Evolutionary conservation across 2,888 invertebrate species (phyloP).

Genomic region (Tetanocera ferruginea): DNA sequence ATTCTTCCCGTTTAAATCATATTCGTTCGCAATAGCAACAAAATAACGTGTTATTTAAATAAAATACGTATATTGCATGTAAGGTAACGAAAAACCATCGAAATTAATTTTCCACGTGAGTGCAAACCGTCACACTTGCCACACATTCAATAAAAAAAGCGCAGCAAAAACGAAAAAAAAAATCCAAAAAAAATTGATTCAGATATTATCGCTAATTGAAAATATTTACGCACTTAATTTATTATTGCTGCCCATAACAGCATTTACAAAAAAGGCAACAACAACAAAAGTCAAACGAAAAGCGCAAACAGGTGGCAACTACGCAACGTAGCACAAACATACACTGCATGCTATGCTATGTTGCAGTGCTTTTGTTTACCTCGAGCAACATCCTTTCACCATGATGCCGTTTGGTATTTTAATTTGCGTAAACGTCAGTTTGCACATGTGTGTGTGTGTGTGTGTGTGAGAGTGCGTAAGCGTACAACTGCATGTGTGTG

Average conservation of each 20-base stretch:
- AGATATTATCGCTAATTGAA: neutral
- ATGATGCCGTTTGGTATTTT: neutral
- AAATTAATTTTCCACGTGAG: too few relatives aligned
- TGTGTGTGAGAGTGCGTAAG: neutral
- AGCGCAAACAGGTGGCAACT: conserved; percentile 16
- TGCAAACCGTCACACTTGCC: too few relatives aligned
- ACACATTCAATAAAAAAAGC: too few relatives aligned
- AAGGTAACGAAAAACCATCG: too few relatives aligned
- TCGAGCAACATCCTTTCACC: neutral
- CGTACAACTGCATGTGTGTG: neutral
- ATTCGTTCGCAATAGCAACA: too few relatives aligned
- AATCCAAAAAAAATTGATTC: neutral
- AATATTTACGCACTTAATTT: conserved; percentile 24
- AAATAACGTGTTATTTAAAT: too few relatives aligned
- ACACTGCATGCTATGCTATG: neutral
- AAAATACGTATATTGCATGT: too few relatives aligned
- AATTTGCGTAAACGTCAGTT: neutral
- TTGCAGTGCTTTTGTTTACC: neutral
- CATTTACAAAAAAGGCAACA: neutral
- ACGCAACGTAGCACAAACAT: neutral
- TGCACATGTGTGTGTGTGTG: neutral
- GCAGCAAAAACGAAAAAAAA: neutral
- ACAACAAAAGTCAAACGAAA: neutral
- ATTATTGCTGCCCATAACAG: neutral
- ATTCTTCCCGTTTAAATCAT: too few relatives aligned